phyloP scores from a whole-genome alignment of 92 coral and sea anemone genomes.

The Scolanthus callimorphus region DNA sequence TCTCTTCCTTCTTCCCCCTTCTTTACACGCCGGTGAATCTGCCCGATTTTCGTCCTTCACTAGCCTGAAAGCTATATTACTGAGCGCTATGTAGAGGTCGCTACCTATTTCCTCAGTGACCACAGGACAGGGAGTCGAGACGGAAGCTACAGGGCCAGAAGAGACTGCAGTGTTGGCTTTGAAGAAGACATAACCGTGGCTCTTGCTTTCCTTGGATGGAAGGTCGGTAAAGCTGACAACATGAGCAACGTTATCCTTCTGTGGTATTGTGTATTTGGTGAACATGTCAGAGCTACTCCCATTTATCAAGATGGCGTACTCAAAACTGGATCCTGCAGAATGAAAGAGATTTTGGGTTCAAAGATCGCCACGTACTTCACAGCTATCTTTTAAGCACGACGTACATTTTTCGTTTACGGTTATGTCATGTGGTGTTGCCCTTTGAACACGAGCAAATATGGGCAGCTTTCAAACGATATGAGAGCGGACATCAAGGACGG shows the following conservation, averaged over 20 bases:
- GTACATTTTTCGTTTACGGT: too few species aligned
- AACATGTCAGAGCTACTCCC: conserved; percentile 7
- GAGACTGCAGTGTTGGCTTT: neutral
- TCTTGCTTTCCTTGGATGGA: conserved; percentile 10
- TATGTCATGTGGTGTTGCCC: too few species aligned
- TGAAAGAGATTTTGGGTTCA: too few species aligned
- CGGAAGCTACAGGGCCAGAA: neutral
- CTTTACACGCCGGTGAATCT: too few species aligned
- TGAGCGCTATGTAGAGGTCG: neutral
- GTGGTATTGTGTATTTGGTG: conserved; percentile 7
- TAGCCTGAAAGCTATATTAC: too few species aligned
- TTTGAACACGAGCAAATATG: too few species aligned
- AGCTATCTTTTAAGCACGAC: too few species aligned
- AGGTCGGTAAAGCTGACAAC: conserved; percentile 44
- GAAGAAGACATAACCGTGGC: conserved; percentile 51
- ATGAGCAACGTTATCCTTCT: conserved; percentile 33
- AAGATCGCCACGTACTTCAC: too few species aligned
- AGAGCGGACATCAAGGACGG: too few species aligned
- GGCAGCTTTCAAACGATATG: too few species aligned
- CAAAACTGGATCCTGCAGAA: conserved; percentile 20
- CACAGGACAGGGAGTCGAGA: neutral
- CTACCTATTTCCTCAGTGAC: neutral
- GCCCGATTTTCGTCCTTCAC: too few species aligned
- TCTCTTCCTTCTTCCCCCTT: neutral
- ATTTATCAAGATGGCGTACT: conserved; percentile 39